Evolutionary conservation across 1,140 invertebrate genomes (phyloP), one percentile per base, ranked within the genome.

Genomic region (Chironomus tepperi): DNA sequence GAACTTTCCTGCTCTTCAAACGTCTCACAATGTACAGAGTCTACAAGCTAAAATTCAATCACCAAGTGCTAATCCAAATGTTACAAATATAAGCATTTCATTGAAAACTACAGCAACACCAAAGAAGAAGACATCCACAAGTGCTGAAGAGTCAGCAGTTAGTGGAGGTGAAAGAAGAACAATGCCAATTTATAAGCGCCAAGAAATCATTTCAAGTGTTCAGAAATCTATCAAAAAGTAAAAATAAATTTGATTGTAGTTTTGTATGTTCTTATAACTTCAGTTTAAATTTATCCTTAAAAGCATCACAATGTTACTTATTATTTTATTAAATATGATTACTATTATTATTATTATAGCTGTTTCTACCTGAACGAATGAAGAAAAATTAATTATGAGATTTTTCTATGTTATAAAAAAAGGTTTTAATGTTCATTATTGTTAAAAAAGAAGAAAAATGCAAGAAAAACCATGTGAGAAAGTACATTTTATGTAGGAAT

Each of bases 171-270:
- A 78, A n/a, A 78, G 78, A n/a, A 77, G 77, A 8, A 77, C 77
- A 34, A 84, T 82, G 43, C 86, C 86, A 19, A 86, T 92, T 2
- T 93, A 92, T 86, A 93, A 93, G 81, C 84, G 92, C 67, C 87
- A 90, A 73, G 91, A 93, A 80, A 82, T 94, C 34, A 94, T 93
- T 78, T 90, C 92, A 3, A 93, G 91, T 80, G 89, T 70, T 70
- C 65, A 70, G 18, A 70, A 70, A 70, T 18, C 16, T 19, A 21
- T 70, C n/a, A 70, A 70, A 70, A 70, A 70, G 7, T 70, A 70
- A 21, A n/a, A 70, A 57, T 12, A 57, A 57, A 57, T 12, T n/a
- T 57, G 47, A n/a, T 57, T 57, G 47, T 15, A 57, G n/a, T n/a
- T n/a, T 57, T 57, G 47, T 57, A 57, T 34, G 24, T 34, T 34